A percentile compares a stretch with the other conserved stretches of the same genome.
These are phyloP conservation scores for Terrapene triunguis DNA, from an alignment of 2,113 vertebrate genomes.

Conservation along the genomic window DNA sequence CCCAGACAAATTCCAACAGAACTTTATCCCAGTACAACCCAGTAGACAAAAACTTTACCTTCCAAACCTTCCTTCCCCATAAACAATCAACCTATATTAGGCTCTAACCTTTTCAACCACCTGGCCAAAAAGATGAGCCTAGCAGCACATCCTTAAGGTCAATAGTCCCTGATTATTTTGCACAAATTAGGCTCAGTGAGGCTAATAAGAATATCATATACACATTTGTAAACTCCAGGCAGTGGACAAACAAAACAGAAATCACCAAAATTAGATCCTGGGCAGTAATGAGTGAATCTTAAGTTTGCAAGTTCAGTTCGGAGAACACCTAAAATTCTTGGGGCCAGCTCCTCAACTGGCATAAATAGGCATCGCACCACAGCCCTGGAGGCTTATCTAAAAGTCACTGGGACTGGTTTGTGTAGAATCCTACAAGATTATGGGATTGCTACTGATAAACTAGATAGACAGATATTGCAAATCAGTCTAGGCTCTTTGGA, in stretches of 20 bases:
- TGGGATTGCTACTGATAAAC: not conserved
- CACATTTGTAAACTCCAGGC: not conserved
- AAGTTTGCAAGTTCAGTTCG: not conserved
- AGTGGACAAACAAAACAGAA: not conserved
- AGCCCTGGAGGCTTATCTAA: not conserved
- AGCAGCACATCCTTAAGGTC: not conserved
- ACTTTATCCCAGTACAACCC: not conserved
- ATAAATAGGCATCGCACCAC: not conserved
- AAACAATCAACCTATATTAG: not conserved
- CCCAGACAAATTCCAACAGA: not conserved
- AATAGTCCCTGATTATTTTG: not conserved
- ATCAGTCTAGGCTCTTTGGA: not conserved
- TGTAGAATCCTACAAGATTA: not conserved
- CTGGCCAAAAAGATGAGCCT: not conserved
- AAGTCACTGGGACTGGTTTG: not conserved
- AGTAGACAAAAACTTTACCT: slow-evolving; percentile 11
- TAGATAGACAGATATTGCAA: not conserved
- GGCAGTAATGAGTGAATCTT: not conserved
- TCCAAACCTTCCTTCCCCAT: not conserved
- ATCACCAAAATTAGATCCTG: not conserved
- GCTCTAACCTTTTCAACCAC: fast-evolving
- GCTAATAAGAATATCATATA: not conserved
- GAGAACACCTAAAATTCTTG: not conserved
- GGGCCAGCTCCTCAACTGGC: not conserved
- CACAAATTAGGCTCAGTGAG: not conserved